Evolutionary conservation across 92 coral and sea anemone genomes (phyloP).

Genomic region (Zoanthus sansibaricus): DNA sequence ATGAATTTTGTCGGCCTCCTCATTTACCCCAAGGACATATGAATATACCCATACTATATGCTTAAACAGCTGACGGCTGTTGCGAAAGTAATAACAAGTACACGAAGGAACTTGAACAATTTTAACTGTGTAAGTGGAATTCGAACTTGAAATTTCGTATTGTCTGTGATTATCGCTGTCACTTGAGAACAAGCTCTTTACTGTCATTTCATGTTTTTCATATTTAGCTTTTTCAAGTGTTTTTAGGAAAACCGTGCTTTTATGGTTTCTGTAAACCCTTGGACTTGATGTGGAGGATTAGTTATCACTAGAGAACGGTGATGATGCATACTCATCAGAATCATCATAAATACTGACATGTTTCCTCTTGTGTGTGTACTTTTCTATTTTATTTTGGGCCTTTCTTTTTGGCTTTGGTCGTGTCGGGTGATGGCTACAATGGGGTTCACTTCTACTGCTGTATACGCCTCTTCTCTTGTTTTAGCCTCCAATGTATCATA

Average conservation of each 20-base stretch:
- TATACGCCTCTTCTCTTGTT: constrained; percentile 23
- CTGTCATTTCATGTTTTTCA: constrained; percentile 8
- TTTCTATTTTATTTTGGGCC: no score
- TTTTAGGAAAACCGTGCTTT: constrained; percentile 24
- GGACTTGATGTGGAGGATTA: background rate
- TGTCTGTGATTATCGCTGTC: background rate
- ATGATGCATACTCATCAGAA: no score
- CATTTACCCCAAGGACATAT: background rate
- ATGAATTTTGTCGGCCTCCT: background rate
- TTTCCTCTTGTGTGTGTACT: no score
- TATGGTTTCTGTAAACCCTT: constrained; percentile 2
- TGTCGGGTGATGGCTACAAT: background rate
- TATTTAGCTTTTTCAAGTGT: constrained; percentile 32
- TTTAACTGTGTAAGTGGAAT: constrained; percentile 14
- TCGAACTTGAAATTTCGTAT: constrained; percentile 21
- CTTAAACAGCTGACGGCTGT: constrained; percentile 2
- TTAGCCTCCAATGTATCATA: background rate
- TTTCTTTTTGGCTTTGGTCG: no score
- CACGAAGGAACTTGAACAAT: constrained; percentile 17
- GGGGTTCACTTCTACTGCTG: constrained; percentile 36
- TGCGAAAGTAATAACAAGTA: background rate
- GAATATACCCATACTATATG: constrained; percentile 8
- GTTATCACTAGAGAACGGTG: no score
- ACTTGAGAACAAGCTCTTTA: background rate
- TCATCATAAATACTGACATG: no score